These are phyloP conservation scores for Virgularia gustaviana DNA, from an alignment of 92 coral and sea anemone species.

Conservation along the genomic window DNA sequence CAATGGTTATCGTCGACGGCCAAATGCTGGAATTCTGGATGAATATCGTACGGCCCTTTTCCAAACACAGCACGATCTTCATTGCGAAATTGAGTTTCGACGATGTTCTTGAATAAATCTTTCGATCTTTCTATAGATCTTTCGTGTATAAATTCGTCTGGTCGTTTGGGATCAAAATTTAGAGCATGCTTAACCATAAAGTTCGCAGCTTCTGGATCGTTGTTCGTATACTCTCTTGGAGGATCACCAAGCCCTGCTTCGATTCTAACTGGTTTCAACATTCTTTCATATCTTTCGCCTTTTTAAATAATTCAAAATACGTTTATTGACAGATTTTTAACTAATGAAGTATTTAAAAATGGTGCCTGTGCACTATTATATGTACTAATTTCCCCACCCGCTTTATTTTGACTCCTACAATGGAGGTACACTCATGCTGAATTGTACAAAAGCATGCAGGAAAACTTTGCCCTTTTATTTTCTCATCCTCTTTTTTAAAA, in stretches of 20 bases:
- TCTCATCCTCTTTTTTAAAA: no score
- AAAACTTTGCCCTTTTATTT: no score
- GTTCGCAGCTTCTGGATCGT: slow-evolving; percentile 43
- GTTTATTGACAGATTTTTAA: no score
- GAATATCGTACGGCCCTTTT: slow-evolving; percentile 38
- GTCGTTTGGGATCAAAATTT: slow-evolving; percentile 38
- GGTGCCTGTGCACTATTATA: no score
- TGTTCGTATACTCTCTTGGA: slow-evolving; percentile 23
- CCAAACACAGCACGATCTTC: slow-evolving; percentile 51
- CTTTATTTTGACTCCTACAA: no score
- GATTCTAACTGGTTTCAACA: slow-evolving; percentile 33
- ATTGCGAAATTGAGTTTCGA: slow-evolving; percentile 40
- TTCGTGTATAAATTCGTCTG: slow-evolving; percentile 39
- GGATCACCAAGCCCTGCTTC: slow-evolving; percentile 49
- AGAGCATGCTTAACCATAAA: slow-evolving; percentile 36
- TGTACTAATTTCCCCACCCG: no score
- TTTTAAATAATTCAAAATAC: not conserved
- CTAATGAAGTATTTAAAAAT: no score
- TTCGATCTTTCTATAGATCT: no score
- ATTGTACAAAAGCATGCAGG: no score
- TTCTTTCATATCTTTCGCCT: slow-evolving; percentile 40
- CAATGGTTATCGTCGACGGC: slow-evolving; percentile 6
- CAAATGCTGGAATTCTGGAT: slow-evolving; percentile 18
- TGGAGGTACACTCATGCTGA: no score
- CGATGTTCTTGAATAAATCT: slow-evolving; percentile 10